Conservation (phyloP, 2,113 vertebrate species). For the Toxostoma redivivum region DNA sequence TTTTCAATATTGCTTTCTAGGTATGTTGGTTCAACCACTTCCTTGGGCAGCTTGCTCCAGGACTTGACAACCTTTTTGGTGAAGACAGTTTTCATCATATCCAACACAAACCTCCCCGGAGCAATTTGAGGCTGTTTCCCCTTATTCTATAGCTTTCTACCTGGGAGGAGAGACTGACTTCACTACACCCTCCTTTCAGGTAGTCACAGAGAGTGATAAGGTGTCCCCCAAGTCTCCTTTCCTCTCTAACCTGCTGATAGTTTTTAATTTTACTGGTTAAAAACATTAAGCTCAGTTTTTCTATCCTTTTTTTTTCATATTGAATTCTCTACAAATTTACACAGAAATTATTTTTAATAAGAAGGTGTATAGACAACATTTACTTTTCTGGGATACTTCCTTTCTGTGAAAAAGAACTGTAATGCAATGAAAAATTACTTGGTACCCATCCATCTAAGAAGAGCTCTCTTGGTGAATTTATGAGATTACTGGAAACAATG, state of each 20-base stretch:
- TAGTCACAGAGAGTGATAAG: neutral
- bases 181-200: neutral
- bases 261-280: neutral
- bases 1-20: neutral
- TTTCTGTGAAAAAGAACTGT: neutral
- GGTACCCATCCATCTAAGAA: neutral
- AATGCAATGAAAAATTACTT: neutral
- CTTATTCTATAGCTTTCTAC: neutral
- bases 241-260: neutral
- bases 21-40: neutral
- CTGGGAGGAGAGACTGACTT: neutral
- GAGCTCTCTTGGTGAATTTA: neutral
- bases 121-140: neutral
- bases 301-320: neutral
- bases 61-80: neutral
- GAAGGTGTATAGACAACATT: neutral
- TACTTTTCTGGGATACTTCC: neutral
- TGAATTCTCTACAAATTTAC: neutral
- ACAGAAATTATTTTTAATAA: neutral
- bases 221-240: neutral
- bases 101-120: neutral
- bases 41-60: neutral
- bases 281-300: neutral
- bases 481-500: neutral
- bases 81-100: neutral